Evolutionary conservation across 2,888 invertebrate species (phyloP), one percentile per base, ranked within the genome.

Genomic region (Chaetogeoica ovagalla): DNA sequence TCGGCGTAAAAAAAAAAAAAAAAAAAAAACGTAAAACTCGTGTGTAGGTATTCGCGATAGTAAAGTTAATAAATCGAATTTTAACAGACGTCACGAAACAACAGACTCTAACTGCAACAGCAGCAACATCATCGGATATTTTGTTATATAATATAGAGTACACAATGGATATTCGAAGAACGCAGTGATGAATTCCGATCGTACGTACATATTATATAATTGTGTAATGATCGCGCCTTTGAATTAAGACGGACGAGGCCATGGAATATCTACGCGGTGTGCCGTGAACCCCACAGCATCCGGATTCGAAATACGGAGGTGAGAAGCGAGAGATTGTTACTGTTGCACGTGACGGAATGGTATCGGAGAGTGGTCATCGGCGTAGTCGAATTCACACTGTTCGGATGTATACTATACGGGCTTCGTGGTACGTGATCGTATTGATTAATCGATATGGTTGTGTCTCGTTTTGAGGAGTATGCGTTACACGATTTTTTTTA

Each of bases 401-500:
- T 77, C 30, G 21, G 66, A 59, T 76, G 57, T 71, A 55, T 71
- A n/a, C n/a, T 39, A 9, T 30, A 30, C 30, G 4, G 30, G 30
- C 30, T 1, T 30, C 30, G 30, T 30, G 19, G 71, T 79, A 79
- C 79, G 79, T 79, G 79, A 70, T 79, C 23, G 19, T 55, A 62
- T 71, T 79, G 71, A 71, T 30, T 30, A 63, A 79, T 79, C 63
- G 79, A 79, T n/a, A n/a, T 71, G 55, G 30, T 65, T 65, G 63
- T 71, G 23, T 77, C 30, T 30, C 30, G 30, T 30, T 30, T 30
- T 30, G 30, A 30, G 30, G 30, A 30, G 30, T 30, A 30, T 30
- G 30, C 30, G 30, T 48, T 57, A 30, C 65, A n/a, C n/a, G 30
- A 39, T n/a, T n/a, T n/a, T n/a, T n/a, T 37, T n/a, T 63, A 17